These are phyloP conservation scores for Collichthys lucidus DNA, from an alignment of 2,113 vertebrate genomes.

Conservation along the genomic window DNA sequence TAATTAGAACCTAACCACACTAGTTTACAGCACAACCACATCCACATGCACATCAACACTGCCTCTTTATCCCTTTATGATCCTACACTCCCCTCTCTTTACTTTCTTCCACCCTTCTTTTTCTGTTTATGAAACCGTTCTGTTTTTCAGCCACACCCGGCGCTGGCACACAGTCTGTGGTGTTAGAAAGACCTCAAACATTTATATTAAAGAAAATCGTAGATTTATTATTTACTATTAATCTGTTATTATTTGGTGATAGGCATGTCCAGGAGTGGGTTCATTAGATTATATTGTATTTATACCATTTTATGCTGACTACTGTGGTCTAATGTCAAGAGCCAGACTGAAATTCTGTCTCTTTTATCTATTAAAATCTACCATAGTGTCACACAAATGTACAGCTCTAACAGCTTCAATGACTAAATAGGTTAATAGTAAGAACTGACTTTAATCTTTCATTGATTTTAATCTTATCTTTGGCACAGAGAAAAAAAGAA, in stretches of 20 bases:
- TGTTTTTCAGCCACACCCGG: conserved; percentile 10
- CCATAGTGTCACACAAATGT: conserved; percentile 6
- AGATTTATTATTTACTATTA: neutral
- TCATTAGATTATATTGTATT: no score
- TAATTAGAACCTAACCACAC: conserved; percentile 42
- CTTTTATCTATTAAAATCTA: conserved; percentile 14
- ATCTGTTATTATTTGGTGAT: neutral
- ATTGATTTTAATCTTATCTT: neutral
- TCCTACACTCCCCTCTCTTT: neutral
- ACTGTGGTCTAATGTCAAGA: neutral
- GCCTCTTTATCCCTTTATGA: conserved; percentile 18
- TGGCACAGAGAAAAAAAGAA: neutral
- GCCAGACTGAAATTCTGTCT: neutral
- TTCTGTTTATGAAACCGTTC: neutral
- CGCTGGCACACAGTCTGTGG: neutral
- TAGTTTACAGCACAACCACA: conserved; percentile 6
- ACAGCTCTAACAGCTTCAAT: conserved; percentile 10
- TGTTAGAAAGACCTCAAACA: neutral
- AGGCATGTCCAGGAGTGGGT: no score
- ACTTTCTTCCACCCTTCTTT: neutral
- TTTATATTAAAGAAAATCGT: neutral
- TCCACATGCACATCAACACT: neutral
- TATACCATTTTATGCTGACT: conserved; percentile 34
- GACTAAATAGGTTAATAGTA: conserved; percentile 15
- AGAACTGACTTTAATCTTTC: conserved; percentile 14